phyloP scores from a whole-genome alignment of 2,797 vertebrate species.

The Myoxocephalus aenaeus region DNA sequence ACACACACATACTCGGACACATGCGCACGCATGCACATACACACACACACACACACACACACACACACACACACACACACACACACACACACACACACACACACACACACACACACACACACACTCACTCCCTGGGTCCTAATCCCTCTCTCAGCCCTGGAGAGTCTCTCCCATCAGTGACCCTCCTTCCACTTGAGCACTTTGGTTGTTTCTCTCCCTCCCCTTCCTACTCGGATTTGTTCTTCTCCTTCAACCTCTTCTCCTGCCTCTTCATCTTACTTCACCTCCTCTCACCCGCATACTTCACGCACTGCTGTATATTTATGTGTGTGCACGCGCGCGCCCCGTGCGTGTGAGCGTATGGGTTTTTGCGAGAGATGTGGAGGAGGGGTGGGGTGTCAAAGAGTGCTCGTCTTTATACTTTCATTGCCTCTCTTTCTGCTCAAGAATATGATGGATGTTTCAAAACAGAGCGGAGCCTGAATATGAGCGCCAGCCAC shows the following conservation, averaged over 20 bases:
- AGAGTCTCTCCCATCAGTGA: constrained; percentile 48
- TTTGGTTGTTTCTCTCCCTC: constrained; percentile 19
- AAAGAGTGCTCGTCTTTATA: constrained; percentile 49
- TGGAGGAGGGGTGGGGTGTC: constrained; percentile 10
- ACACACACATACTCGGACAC: constrained; percentile 44
- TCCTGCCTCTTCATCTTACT: constrained; percentile 54
- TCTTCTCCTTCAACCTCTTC: constrained; percentile 37
- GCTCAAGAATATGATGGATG: constrained; percentile 69
- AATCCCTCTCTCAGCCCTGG: constrained; percentile 40
- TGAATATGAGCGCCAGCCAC: constrained; percentile 59
- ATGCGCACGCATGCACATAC: constrained; percentile 16
- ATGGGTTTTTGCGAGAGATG: constrained; percentile 34
- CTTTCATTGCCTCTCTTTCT: constrained; percentile 53
- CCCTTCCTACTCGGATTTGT: constrained; percentile 38
- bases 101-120: constrained; percentile 33
- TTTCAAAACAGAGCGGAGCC: constrained; percentile 66
- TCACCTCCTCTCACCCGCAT: constrained; percentile 49
- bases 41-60: constrained; percentile 20
- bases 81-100: constrained; percentile 31
- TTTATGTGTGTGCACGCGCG: constrained; percentile 11
- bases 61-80: constrained; percentile 11
- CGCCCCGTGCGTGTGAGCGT: neutral
- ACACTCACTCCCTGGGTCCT: constrained; percentile 14
- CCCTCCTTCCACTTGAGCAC: constrained; percentile 44
- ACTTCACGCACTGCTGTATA: constrained; percentile 40